phyloP scores from a whole-genome alignment of 2,888 invertebrate species.

The Pseudoips prasinana region DNA sequence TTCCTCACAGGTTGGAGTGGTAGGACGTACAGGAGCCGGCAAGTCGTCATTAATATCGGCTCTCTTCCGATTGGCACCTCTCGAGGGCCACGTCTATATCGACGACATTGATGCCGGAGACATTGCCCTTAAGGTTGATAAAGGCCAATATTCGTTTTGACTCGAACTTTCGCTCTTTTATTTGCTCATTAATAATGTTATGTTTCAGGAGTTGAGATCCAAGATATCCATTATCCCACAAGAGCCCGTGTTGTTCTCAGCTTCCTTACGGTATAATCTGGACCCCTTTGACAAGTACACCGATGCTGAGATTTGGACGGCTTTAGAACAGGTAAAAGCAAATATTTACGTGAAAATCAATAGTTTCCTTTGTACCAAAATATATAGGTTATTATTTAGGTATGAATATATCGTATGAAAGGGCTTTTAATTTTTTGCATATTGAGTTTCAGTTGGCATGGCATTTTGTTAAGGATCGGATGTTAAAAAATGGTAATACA shows the following conservation, averaged over 20 bases:
- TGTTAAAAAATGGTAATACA: no score
- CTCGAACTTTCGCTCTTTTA: no score
- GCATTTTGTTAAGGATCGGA: no score
- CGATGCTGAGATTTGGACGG: conserved; percentile 89
- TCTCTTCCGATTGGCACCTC: conserved; percentile 90
- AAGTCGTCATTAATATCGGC: conserved; percentile 92
- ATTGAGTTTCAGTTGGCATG: no score
- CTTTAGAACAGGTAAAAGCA: conserved; percentile 78
- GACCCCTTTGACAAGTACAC: conserved; percentile 90
- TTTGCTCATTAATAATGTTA: no score
- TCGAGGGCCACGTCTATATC: conserved; percentile 88
- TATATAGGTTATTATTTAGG: no score
- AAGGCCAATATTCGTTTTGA: no score
- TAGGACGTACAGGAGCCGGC: conserved; percentile 94
- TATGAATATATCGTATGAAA: no score
- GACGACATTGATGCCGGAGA: conserved; percentile 87
- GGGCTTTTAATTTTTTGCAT: no score
- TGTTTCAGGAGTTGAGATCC: conserved; percentile 85
- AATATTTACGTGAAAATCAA: no score
- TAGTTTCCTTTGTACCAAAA: no score
- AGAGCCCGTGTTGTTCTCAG: conserved; percentile 93
- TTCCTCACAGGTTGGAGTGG: conserved; percentile 86
- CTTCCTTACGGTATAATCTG: conserved; percentile 90
- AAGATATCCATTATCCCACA: conserved; percentile 96
- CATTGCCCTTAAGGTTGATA: conserved; percentile 83